Base-by-base conservation (phyloP, 2,888 invertebrate genomes). In the Eupithecia insigniata region DNA sequence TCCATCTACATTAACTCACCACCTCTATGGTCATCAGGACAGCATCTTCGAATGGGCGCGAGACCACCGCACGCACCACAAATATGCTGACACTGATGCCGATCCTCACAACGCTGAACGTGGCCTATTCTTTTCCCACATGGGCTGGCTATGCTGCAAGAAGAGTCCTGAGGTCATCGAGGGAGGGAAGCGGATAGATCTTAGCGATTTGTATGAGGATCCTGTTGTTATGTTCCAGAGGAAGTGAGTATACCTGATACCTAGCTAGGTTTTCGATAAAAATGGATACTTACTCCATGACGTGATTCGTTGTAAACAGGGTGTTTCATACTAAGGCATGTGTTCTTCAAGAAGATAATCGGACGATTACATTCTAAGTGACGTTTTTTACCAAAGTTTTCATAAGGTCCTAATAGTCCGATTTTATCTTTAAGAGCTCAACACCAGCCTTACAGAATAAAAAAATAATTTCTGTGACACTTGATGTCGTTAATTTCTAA, bases 81-180 rank as follows among this genome's bases (percentile, higher is more conserved):
- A 98, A 87, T 98, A 97, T 90, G 97, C 97, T 0, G 97, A 97
- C 85, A 98, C 98, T 0, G 96, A 98, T 84, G 98, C 98, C 0
- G 98, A 98, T 90, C 98, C 98, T 0, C 98, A 98, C 89, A 98
- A 98, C 83, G 96, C 97, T 0, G 95, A 95, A 66, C 95, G 98
- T 69, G 99, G 99, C 1, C 97, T 99, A 89, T 99, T 99, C 95
- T 99, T 98, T 93, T 96, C 98, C 0, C 99, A 99, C 88, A 97
- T 99, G 92, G 99, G 99, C 66, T 99, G 99, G 99, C 93, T 99
- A 69, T 95, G 98, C 91, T 94, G 96, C 80, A 96, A 96, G 83
- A 99, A 99, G 88, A 98, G 98, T 86, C 97, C 96, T 0, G 97
- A 98, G 82, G 98, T 99, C 39, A 96, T 96, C 61, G 94, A 90